Percentiles rank a stretch among this genome's conserved stretches.
Evolutionary conservation across 2,888 invertebrate species (phyloP).

Genomic region (Monoplex corrugatus): DNA sequence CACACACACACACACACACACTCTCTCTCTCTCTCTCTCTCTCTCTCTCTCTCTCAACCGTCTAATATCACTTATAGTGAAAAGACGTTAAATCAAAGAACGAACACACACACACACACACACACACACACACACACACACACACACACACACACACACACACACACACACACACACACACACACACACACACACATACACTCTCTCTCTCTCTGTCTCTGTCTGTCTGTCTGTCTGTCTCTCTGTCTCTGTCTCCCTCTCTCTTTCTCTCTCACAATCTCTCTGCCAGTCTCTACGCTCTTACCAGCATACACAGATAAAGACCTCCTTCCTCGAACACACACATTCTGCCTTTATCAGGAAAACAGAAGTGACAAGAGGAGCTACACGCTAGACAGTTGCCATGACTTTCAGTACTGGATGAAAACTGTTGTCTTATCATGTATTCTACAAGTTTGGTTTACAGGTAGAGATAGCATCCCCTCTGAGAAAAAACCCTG

Average conservation of each 20-base stretch:
- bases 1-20: too few species aligned
- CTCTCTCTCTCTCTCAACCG: too few species aligned
- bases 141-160: slow-evolving; percentile 1
- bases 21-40: neutral
- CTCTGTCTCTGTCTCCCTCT: neutral
- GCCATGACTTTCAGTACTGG: too few species aligned
- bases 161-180: neutral
- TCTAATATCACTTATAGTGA: neutral
- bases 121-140: neutral
- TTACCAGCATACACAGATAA: too few species aligned
- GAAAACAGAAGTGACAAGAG: too few species aligned
- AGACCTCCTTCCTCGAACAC: too few species aligned
- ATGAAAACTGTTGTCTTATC: too few species aligned
- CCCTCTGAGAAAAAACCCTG: neutral
- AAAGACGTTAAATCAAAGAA: neutral
- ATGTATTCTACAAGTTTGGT: too few species aligned
- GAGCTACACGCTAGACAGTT: too few species aligned
- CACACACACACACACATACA: neutral
- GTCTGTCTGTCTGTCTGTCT: slow-evolving; percentile 3
- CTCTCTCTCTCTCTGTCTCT: too few species aligned
- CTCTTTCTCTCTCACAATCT: too few species aligned
- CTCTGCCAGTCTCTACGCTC: neutral
- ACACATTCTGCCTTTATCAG: too few species aligned
- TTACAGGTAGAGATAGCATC: neutral
- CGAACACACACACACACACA: neutral